These are phyloP conservation scores for Vidua macroura DNA, from an alignment of 2,113 vertebrate genomes.

Conservation along the genomic window DNA sequence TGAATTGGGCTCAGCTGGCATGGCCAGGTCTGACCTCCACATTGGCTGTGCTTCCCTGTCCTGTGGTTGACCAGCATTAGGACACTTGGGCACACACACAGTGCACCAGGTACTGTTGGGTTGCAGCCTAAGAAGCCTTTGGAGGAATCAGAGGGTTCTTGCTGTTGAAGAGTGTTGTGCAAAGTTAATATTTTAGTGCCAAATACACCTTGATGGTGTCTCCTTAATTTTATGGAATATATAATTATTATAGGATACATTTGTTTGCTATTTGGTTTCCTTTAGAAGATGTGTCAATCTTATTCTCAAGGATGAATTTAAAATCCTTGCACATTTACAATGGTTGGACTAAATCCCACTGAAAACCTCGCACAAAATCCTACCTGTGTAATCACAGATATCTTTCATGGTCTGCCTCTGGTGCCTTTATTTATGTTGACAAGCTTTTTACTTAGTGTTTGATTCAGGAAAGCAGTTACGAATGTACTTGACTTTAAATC, in stretches of 20 bases:
- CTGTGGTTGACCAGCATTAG: neutral
- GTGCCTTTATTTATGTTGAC: conserved; percentile 33
- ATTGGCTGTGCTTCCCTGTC: neutral
- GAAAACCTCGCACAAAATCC: neutral
- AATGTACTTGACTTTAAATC: conserved; percentile 12
- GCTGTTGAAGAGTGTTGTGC: neutral
- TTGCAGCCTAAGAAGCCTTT: neutral
- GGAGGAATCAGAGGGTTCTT: neutral
- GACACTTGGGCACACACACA: accelerated
- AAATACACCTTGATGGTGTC: neutral
- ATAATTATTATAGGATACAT: neutral
- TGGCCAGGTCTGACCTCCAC: neutral
- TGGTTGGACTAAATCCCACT: neutral
- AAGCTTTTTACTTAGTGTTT: conserved; percentile 14
- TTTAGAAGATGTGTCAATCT: neutral
- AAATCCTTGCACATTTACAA: neutral
- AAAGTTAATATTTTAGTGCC: neutral
- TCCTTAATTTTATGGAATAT: neutral
- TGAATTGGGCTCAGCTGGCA: neutral
- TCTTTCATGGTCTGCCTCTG: neutral
- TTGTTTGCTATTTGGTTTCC: neutral
- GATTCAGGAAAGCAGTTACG: neutral
- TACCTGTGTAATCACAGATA: neutral
- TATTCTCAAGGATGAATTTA: neutral
- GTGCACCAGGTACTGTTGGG: accelerated